Conservation (phyloP, 2,113 vertebrate genomes). For the Crotalus horridus region DNA sequence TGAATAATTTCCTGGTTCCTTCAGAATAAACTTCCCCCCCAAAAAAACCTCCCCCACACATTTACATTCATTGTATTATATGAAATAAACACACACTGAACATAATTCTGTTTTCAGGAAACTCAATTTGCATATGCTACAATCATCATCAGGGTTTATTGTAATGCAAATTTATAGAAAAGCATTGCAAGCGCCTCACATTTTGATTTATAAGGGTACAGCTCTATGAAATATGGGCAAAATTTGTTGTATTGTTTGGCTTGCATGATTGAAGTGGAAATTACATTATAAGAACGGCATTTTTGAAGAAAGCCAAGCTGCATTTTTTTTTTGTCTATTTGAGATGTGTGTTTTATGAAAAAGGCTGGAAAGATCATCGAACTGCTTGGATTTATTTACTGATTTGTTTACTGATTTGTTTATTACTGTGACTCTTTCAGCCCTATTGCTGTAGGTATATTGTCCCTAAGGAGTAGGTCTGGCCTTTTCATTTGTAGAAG, state of each 20-base stretch:
- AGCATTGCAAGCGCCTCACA: neutral
- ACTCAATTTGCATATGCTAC: neutral
- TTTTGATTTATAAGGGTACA: neutral
- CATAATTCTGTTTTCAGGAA: neutral
- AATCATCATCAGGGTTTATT: constrained; percentile 16
- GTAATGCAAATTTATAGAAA: constrained; percentile 20
- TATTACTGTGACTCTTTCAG: constrained; percentile 8
- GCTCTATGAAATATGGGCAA: constrained; percentile 9
- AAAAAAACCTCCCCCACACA: neutral
- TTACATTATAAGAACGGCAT: neutral
- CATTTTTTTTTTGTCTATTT: constrained; percentile 8
- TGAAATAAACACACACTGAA: constrained; percentile 14
- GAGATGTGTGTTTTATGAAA: constrained; percentile 21
- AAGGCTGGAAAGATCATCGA: constrained; percentile 18
- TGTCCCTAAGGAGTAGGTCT: no score
- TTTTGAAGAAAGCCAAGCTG: constrained; percentile 22
- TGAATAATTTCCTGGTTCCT: constrained; percentile 25
- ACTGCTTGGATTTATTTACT: neutral
- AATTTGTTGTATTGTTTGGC: neutral
- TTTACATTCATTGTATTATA: neutral
- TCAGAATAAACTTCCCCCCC: neutral
- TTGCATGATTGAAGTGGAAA: neutral
- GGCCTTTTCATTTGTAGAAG: neutral
- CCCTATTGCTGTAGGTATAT: neutral
- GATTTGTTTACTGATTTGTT: neutral